Percentiles rank a stretch among this genome's conserved stretches.
phyloP scores from a whole-genome alignment of 1,140 invertebrate genomes.

The Drosophila quadrilineata region DNA sequence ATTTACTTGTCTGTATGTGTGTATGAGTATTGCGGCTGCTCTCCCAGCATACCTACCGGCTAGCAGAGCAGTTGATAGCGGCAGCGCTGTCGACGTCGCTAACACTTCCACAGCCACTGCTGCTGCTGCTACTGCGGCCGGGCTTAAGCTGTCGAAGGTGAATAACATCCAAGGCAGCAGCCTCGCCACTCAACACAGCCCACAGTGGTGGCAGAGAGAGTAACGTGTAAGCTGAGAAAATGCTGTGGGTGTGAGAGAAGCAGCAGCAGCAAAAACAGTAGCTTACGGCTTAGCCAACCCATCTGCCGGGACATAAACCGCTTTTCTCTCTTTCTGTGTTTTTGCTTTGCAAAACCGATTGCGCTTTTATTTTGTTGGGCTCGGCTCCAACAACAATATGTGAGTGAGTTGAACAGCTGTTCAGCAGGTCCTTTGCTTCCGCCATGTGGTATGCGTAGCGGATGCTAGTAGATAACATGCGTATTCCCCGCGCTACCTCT shows the following conservation, averaged over 20 bases:
- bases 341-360: neutral
- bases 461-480: neutral
- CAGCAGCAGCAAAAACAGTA: neutral
- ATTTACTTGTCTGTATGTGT: too few species aligned
- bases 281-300: conserved; percentile 10
- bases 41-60: too few species aligned
- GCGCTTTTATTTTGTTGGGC: conserved; percentile 8
- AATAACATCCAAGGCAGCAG: conserved; percentile 28
- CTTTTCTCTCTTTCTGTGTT: too few species aligned
- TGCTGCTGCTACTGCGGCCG: neutral
- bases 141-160: conserved; percentile 20
- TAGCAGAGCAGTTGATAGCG: conserved; percentile 6
- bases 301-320: neutral
- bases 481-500: neutral
- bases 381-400: neutral
- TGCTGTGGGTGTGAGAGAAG: conserved; percentile 13
- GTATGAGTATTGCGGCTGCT: too few species aligned
- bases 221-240: neutral
- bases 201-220: too few species aligned
- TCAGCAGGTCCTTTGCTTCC: conserved; percentile 17
- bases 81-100: conserved; percentile 7
- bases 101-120: neutral
- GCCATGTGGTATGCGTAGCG: neutral
- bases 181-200: too few species aligned
- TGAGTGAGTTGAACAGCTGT: conserved; percentile 10